phyloP scores from a whole-genome alignment of 2,113 vertebrate genomes.

The Lucifuga dentata region DNA sequence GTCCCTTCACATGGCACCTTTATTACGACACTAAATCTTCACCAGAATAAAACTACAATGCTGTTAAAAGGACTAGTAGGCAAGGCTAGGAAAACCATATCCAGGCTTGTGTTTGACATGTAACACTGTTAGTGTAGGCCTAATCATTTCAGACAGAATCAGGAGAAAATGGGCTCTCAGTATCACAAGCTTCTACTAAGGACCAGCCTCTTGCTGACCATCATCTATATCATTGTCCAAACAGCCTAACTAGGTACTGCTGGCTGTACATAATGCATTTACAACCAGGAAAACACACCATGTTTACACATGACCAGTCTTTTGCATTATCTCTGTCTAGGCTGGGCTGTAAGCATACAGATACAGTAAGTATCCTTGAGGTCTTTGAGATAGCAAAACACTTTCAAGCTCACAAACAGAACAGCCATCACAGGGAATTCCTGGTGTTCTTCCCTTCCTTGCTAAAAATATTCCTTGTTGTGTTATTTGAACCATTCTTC shows the following conservation, averaged over 20 bases:
- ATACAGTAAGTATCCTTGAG: background rate
- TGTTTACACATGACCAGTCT: background rate
- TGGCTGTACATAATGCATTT: background rate
- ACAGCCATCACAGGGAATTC: background rate
- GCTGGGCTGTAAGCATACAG: background rate
- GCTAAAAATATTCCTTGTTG: background rate
- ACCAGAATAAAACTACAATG: conserved; percentile 12
- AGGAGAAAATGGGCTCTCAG: conserved; percentile 10
- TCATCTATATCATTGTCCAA: conserved; percentile 9
- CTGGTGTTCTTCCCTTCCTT: background rate
- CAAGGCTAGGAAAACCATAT: background rate
- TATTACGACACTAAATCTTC: conserved; percentile 15
- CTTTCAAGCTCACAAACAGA: conserved; percentile 16
- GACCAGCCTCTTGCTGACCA: conserved; percentile 7
- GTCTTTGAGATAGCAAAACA: background rate
- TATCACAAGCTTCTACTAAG: background rate
- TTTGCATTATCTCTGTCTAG: background rate
- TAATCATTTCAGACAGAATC: conserved; percentile 26
- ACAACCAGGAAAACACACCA: conserved; percentile 10
- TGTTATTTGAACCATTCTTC: background rate
- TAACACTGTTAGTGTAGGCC: conserved; percentile 2
- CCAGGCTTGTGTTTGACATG: background rate
- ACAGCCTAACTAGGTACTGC: conserved; percentile 19
- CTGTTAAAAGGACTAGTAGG: background rate
- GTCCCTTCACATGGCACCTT: background rate